A percentile compares a stretch with the other conserved stretches of the same genome.
Conservation (phyloP, 53 echinoderm and acorn worm species). For the Echinometra lucunter region DNA sequence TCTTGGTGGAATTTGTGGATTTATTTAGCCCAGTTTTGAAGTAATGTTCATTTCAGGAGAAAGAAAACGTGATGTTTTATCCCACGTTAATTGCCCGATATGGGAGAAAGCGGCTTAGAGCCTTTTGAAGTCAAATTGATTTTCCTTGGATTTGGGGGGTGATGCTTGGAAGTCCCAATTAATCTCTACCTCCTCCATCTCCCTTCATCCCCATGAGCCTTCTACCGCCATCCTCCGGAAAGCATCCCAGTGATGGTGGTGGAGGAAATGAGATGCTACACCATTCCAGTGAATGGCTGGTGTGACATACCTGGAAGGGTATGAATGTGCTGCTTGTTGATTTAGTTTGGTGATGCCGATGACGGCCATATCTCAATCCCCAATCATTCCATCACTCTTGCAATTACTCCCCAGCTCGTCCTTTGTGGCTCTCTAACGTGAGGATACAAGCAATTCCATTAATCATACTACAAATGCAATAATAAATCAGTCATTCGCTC, state of each 20-base stretch:
- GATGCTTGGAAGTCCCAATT: constrained; percentile 33
- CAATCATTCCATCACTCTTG: constrained; percentile 33
- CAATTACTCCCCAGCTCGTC: constrained; percentile 13
- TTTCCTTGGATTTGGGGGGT: constrained; percentile 32
- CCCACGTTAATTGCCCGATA: constrained; percentile 26
- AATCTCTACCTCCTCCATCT: constrained; percentile 25
- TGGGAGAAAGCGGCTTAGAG: constrained; percentile 10
- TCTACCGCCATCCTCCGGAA: not conserved
- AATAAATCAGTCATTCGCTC: constrained; percentile 18
- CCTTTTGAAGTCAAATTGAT: constrained; percentile 53
- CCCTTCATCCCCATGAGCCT: not conserved
- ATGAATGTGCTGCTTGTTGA: constrained; percentile 46
- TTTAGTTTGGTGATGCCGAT: constrained; percentile 31
- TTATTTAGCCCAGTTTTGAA: constrained; percentile 5
- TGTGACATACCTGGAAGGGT: constrained; percentile 39
- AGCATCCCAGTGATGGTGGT: not conserved
- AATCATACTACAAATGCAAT: constrained; percentile 37
- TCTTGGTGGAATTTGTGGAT: not conserved
- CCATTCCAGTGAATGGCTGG: not conserved
- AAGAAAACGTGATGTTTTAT: constrained; percentile 50
- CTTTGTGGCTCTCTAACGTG: constrained; percentile 16
- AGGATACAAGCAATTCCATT: constrained; percentile 32
- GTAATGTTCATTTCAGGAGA: not conserved
- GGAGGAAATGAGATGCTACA: constrained; percentile 24
- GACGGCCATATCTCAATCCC: constrained; percentile 38